Evolutionary conservation across 2,113 vertebrate genomes (phyloP).

Genomic region (Micronycteris hirsuta): DNA sequence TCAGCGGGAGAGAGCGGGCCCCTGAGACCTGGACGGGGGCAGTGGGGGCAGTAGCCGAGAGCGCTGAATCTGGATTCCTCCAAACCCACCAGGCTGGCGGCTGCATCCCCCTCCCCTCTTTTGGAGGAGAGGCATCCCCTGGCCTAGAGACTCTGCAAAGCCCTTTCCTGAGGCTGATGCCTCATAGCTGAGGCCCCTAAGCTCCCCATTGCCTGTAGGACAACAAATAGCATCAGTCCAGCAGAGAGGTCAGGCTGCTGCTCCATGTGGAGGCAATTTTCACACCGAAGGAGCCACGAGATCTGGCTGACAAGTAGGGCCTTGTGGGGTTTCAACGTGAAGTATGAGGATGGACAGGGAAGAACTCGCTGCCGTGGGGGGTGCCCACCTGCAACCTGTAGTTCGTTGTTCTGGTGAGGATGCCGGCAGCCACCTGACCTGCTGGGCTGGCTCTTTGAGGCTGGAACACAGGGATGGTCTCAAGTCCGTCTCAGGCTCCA

Average conservation of each 20-base stretch:
- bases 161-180: not conserved
- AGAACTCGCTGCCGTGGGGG: rapidly evolving
- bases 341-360: not conserved
- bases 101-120: not conserved
- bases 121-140: not conserved
- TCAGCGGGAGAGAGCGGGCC: not conserved
- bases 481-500: not conserved
- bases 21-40: not conserved
- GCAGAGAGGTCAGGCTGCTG: not conserved
- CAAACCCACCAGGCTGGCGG: not conserved
- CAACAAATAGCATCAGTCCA: too few relatives aligned
- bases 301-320: not conserved
- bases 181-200: not conserved
- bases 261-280: not conserved
- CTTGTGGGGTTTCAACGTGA: not conserved
- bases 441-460: not conserved
- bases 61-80: not conserved
- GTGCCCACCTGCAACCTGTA: too few relatives aligned
- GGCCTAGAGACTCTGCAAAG: not conserved
- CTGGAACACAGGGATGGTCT: too few relatives aligned
- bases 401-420: not conserved
- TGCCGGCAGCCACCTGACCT: not conserved
- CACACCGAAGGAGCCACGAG: not conserved
- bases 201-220: not conserved
- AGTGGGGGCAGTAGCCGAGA: not conserved